These are phyloP conservation scores for Alethe castanea DNA, from an alignment of 2,113 vertebrate genomes.

Conservation along the genomic window DNA sequence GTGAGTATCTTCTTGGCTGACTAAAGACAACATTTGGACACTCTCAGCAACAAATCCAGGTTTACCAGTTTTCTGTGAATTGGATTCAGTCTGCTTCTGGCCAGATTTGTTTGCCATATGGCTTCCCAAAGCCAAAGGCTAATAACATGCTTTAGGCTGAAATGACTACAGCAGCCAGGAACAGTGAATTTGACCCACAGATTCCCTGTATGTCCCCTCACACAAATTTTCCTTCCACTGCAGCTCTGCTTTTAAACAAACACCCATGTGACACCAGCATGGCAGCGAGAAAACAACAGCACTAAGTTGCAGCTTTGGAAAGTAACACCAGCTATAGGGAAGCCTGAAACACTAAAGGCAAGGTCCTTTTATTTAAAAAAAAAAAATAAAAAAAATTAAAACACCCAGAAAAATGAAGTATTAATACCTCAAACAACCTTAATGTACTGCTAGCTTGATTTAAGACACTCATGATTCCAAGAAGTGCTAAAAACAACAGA, in stretches of 20 bases:
- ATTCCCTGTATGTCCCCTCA: neutral
- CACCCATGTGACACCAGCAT: accelerated
- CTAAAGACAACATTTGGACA: slow-evolving; percentile 59
- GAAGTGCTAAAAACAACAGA: slow-evolving; percentile 62
- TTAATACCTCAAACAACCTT: slow-evolving; percentile 45
- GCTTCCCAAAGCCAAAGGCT: slow-evolving; percentile 60
- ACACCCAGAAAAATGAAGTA: neutral
- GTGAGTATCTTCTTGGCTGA: slow-evolving; percentile 44
- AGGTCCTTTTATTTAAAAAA: neutral
- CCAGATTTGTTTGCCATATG: slow-evolving; percentile 64
- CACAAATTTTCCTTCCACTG: neutral
- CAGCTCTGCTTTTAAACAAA: neutral
- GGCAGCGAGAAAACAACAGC: neutral
- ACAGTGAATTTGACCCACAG: neutral
- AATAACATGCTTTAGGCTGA: slow-evolving; percentile 38
- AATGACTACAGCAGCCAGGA: slow-evolving; percentile 16
- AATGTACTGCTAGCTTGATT: slow-evolving; percentile 35
- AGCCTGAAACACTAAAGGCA: neutral
- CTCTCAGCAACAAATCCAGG: slow-evolving; percentile 37
- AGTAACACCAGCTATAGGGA: neutral
- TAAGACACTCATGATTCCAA: neutral
- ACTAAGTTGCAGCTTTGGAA: neutral
- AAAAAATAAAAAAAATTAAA: neutral
- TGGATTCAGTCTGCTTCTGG: slow-evolving; percentile 54
- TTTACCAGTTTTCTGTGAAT: slow-evolving; percentile 63